Conservation (phyloP, 2,797 vertebrate species). For the Cuculus canorus region DNA sequence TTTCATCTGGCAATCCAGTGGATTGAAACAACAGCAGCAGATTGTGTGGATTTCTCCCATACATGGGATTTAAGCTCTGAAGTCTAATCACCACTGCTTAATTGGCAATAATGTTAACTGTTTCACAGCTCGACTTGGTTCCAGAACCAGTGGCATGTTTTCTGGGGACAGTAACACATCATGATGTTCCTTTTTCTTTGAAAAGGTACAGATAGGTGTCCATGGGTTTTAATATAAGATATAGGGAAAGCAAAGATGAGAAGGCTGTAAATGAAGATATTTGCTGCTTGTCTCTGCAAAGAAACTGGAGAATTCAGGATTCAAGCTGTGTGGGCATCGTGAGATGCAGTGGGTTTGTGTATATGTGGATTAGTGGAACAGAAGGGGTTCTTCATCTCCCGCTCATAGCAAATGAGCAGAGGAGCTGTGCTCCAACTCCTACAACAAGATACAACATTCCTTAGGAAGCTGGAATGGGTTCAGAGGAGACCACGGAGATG, state of each 20-base stretch:
- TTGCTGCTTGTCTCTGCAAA: background rate
- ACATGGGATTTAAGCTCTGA: background rate
- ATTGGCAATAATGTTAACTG: background rate
- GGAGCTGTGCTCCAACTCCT: no score
- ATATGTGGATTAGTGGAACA: background rate
- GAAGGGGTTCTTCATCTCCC: background rate
- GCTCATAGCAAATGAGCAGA: background rate
- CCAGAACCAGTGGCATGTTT: background rate
- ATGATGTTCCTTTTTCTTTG: background rate
- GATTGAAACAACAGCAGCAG: background rate
- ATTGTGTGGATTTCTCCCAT: background rate
- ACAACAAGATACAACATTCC: background rate
- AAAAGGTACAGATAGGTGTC: background rate
- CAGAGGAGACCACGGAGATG: no score
- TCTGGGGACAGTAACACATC: background rate
- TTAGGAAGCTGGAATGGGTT: no score
- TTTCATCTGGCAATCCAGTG: background rate
- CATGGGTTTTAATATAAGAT: background rate
- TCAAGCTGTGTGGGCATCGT: rapidly evolving
- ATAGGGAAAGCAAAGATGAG: background rate
- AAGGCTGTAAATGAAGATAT: background rate
- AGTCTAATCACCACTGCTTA: background rate
- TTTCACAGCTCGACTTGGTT: background rate
- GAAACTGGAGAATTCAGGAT: background rate
- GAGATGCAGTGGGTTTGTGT: background rate